A percentile compares a stretch with the other conserved stretches of the same genome.
These are phyloP conservation scores for Ectemnius lituratus DNA, from an alignment of 2,888 invertebrate genomes.

Conservation along the genomic window DNA sequence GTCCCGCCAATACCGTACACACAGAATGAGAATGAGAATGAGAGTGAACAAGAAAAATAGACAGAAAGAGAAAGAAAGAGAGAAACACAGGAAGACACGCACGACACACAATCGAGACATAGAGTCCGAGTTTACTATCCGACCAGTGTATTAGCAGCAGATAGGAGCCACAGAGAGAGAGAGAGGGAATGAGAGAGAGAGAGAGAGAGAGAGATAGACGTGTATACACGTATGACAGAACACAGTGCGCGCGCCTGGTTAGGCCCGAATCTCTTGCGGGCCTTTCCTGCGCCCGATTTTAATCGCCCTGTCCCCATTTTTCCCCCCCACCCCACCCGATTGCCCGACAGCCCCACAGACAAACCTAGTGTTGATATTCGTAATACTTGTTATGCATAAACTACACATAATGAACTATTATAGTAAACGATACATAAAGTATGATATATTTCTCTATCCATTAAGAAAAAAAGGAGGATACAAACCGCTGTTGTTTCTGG, in stretches of 20 bases:
- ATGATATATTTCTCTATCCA: constrained; percentile 78
- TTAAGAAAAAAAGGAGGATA: constrained; percentile 71
- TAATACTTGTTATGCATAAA: constrained; percentile 75
- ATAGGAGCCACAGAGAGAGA: not conserved
- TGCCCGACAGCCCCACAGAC: constrained; percentile 58
- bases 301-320: constrained; percentile 27
- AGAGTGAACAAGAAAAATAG: too few relatives aligned
- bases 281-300: constrained; percentile 7
- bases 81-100: not conserved
- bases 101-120: constrained; percentile 2
- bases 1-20: constrained; percentile 16
- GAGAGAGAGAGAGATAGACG: not conserved
- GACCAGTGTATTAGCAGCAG: constrained; percentile 13
- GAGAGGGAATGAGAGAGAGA: too few relatives aligned
- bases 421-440: constrained; percentile 78
- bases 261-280: not conserved
- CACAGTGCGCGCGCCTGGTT: not conserved
- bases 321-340: not conserved
- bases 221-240: not conserved
- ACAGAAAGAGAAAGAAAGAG: not conserved
- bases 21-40: too few relatives aligned
- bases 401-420: constrained; percentile 77
- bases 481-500: constrained; percentile 75
- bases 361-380: constrained; percentile 77
- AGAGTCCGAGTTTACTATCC: constrained; percentile 22